Conservation (phyloP, 2,888 invertebrate genomes). For the Athalia rosae region DNA sequence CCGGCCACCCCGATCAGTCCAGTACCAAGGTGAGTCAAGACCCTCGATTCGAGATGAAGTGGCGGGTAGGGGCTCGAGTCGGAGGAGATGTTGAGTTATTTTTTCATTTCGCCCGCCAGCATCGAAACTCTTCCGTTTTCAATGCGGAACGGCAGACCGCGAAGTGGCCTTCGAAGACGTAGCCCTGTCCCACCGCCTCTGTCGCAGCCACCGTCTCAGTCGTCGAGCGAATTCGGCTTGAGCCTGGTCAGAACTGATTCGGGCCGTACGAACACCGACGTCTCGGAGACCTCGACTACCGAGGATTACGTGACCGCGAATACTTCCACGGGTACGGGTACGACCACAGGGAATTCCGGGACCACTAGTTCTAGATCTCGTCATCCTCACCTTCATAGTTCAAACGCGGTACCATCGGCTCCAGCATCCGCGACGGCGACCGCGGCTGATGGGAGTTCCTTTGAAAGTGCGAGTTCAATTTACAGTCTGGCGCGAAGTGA, state of each 20-base stretch:
- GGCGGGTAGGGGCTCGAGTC: background rate
- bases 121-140: slow-evolving; percentile 59
- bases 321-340: slow-evolving; percentile 76
- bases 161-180: slow-evolving; percentile 65
- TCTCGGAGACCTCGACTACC: slow-evolving; percentile 92
- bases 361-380: slow-evolving; percentile 75
- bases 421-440: slow-evolving; percentile 68
- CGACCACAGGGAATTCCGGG: slow-evolving; percentile 68
- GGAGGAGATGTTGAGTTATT: background rate
- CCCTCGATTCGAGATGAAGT: background rate
- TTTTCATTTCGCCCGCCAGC: slow-evolving; percentile 61
- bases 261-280: slow-evolving; percentile 83
- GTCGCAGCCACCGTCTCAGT: slow-evolving; percentile 70
- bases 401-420: slow-evolving; percentile 65
- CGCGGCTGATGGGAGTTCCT: slow-evolving; percentile 84
- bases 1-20: slow-evolving; percentile 64
- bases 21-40: slow-evolving; percentile 59
- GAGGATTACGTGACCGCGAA: slow-evolving; percentile 94
- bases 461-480: slow-evolving; percentile 89
- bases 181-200: slow-evolving; percentile 66
- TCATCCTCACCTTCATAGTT: slow-evolving; percentile 69
- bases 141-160: slow-evolving; percentile 63
- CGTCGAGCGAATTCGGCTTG: slow-evolving; percentile 73
- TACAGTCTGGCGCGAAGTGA: slow-evolving; percentile 86
- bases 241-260: slow-evolving; percentile 83